These are phyloP conservation scores for Sebastes hubbsi DNA, from an alignment of 2,797 vertebrate species.

Conservation along the genomic window DNA sequence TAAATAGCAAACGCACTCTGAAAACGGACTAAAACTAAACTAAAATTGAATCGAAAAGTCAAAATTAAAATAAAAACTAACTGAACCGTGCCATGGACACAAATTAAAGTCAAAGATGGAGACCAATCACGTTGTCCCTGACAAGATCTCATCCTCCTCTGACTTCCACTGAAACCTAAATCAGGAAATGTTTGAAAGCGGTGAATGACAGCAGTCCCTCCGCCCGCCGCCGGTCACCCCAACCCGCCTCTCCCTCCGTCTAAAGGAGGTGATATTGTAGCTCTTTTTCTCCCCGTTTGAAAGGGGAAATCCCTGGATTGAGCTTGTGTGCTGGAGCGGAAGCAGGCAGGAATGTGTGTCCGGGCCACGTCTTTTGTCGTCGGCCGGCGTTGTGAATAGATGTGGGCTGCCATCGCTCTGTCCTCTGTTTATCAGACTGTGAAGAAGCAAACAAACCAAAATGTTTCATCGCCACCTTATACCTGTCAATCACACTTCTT, in stretches of 20 bases:
- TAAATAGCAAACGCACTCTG: no score
- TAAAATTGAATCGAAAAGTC: no score
- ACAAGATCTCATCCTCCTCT: not conserved
- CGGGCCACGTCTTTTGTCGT: constrained; percentile 67
- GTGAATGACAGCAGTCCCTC: constrained; percentile 65
- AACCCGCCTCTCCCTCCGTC: constrained; percentile 24
- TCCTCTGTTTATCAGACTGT: constrained; percentile 55
- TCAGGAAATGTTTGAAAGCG: constrained; percentile 60
- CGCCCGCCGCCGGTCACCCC: constrained; percentile 19
- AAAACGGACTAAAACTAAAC: no score
- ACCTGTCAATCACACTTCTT: constrained; percentile 40
- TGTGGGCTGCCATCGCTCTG: constrained; percentile 37
- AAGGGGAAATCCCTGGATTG: constrained; percentile 72
- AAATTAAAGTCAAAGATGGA: not conserved
- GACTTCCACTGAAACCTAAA: constrained; percentile 52
- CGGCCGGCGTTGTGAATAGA: constrained; percentile 56
- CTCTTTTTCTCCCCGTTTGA: constrained; percentile 54
- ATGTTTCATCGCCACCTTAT: constrained; percentile 42
- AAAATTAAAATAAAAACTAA: no score
- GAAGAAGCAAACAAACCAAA: constrained; percentile 60
- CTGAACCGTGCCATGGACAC: no score
- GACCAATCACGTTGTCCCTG: not conserved
- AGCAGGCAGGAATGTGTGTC: constrained; percentile 76
- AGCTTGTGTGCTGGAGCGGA: constrained; percentile 79
- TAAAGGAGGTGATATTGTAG: constrained; percentile 76